These are phyloP conservation scores for Dynastes tityus DNA, from an alignment of 2,888 invertebrate species.

Conservation along the genomic window DNA sequence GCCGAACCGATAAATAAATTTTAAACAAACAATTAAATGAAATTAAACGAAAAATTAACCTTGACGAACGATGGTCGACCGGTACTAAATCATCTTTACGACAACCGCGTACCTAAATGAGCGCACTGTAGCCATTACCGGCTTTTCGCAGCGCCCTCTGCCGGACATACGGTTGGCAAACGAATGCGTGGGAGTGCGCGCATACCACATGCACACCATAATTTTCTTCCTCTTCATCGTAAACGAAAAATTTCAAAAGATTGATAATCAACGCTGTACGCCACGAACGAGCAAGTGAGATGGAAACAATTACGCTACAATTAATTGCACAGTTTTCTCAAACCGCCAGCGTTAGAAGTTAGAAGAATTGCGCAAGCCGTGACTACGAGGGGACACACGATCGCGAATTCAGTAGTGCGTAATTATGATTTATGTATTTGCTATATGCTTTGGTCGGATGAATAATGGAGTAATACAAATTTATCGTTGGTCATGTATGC, in stretches of 20 bases:
- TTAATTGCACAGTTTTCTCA: slow-evolving; percentile 29
- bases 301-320: slow-evolving; percentile 14
- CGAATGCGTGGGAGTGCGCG: slow-evolving; percentile 23
- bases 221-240: slow-evolving; percentile 27
- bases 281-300: slow-evolving; percentile 10
- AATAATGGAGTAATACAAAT: slow-evolving; percentile 69
- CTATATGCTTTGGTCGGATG: slow-evolving; percentile 63
- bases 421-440: slow-evolving; percentile 69
- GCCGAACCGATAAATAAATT: slow-evolving; percentile 24
- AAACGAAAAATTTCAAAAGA: slow-evolving; percentile 11
- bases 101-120: slow-evolving; percentile 39
- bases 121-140: not conserved
- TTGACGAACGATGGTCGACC: slow-evolving; percentile 29
- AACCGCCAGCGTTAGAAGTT: slow-evolving; percentile 7
- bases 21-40: slow-evolving; percentile 28
- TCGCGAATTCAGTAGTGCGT: slow-evolving; percentile 62
- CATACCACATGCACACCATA: slow-evolving; percentile 15
- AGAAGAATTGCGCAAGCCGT: slow-evolving; percentile 3
- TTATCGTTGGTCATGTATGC: slow-evolving; percentile 68
- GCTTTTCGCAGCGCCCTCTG: not conserved
- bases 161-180: not conserved
- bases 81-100: slow-evolving; percentile 37
- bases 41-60: slow-evolving; percentile 43
- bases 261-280: slow-evolving; percentile 13
- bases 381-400: slow-evolving; percentile 3